Evolutionary conservation across 2,888 invertebrate genomes (phyloP).

Genomic region (Cheiracanthium punctorium): DNA sequence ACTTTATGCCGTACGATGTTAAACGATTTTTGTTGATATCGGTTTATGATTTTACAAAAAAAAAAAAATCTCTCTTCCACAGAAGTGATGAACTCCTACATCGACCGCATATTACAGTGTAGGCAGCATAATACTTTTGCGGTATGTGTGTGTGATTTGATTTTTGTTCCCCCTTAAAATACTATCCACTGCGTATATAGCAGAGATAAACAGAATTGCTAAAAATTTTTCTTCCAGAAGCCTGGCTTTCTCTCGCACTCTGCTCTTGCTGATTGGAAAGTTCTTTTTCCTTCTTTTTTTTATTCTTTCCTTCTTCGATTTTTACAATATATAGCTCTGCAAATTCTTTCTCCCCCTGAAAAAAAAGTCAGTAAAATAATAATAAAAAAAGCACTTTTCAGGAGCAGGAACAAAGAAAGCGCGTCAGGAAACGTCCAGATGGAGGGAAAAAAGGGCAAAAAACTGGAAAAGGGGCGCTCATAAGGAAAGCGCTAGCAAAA

Average conservation of each 20-base stretch:
- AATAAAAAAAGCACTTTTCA: conserved; percentile 53
- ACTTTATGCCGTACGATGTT: no score
- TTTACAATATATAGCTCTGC: conserved; percentile 45
- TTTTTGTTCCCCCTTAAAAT: neutral
- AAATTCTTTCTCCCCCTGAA: conserved; percentile 15
- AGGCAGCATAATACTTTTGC: neutral
- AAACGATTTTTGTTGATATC: no score
- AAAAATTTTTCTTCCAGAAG: neutral
- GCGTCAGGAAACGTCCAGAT: conserved; percentile 39
- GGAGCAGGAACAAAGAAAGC: conserved; percentile 56
- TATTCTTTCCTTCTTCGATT: conserved; percentile 27
- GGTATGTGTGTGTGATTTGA: neutral
- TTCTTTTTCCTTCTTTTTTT: conserved; percentile 28
- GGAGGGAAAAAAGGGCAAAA: conserved; percentile 26
- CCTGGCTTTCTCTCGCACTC: conserved; percentile 32
- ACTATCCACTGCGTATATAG: neutral
- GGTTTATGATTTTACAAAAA: no score
- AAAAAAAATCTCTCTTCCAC: neutral
- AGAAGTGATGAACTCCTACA: neutral
- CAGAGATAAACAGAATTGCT: conserved; percentile 11
- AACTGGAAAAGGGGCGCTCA: conserved; percentile 22
- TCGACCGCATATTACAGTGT: neutral
- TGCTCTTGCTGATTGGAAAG: conserved; percentile 60
- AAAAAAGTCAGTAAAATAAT: conserved; percentile 22
- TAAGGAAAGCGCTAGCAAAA: conserved; percentile 27